phyloP scores from a whole-genome alignment of 37 sponge, comb jelly and placozoan genomes.

The Lycopodina hypogea region DNA sequence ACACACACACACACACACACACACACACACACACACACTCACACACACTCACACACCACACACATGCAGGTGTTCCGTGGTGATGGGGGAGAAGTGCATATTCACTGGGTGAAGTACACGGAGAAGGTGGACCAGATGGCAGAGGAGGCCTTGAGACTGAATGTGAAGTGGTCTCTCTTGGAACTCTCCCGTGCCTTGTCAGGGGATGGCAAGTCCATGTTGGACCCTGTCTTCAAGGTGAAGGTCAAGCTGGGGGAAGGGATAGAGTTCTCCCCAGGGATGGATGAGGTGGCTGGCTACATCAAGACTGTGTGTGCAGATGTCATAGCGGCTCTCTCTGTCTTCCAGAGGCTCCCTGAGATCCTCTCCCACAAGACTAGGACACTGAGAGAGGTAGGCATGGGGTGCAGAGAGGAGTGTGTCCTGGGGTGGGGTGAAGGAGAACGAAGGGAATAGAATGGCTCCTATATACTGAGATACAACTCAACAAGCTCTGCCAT shows the following conservation, averaged over 20 bases:
- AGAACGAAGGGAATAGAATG: not conserved
- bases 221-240: conserved; percentile 91
- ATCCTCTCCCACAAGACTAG: conserved; percentile 61
- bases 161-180: conserved; percentile 97
- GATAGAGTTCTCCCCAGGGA: conserved; percentile 81
- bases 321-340: conserved; percentile 58
- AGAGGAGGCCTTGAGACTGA: conserved; percentile 94
- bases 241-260: conserved; percentile 72
- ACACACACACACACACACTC: no score
- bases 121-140: conserved; percentile 91
- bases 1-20: no score
- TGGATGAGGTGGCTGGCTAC: conserved; percentile 65
- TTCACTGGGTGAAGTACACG: conserved; percentile 86
- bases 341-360: conserved; percentile 82
- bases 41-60: no score
- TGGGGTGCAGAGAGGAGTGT: not conserved
- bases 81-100: conserved; percentile 82
- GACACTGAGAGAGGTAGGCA: not conserved
- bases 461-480: not conserved
- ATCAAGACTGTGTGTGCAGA: conserved; percentile 63
- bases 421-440: no score
- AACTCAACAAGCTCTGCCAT: no score
- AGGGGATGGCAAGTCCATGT: conserved; percentile 91
- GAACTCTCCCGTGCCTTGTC: conserved; percentile 85
- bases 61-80: conserved; percentile 63